Conservation (phyloP, 2,888 invertebrate genomes). For the Poecilus cupreus region DNA sequence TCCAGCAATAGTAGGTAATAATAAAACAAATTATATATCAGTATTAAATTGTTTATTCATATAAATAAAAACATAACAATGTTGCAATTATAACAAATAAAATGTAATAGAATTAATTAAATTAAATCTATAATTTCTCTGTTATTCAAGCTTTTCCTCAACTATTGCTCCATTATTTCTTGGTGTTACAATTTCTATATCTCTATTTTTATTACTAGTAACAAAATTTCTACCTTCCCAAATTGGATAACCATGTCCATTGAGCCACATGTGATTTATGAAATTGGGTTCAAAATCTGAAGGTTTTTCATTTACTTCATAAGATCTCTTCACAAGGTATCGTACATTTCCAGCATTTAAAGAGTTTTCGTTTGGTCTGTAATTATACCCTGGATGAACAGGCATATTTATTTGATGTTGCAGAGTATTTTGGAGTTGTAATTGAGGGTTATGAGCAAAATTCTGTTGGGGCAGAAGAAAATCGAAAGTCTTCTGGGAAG, state of each 20-base stretch:
- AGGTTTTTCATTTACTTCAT: not conserved
- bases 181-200: no score
- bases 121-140: not conserved
- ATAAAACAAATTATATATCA: not conserved
- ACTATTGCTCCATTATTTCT: no score
- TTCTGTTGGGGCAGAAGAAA: not conserved
- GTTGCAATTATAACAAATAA: not conserved
- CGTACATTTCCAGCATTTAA: no score
- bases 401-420: not conserved
- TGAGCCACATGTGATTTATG: not conserved
- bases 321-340: not conserved
- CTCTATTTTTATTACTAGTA: not conserved
- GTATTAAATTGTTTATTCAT: not conserved
- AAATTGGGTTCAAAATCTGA: not conserved
- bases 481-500: no score
- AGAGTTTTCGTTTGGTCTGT: not conserved
- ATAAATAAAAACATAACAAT: not conserved
- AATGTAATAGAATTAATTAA: slow-evolving; percentile 6
- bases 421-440: not conserved
- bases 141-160: not conserved
- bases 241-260: not conserved
- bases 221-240: not conserved
- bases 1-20: no score
- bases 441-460: no score
- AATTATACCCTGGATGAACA: not conserved